These are phyloP conservation scores for Tenodera sinensis DNA, from an alignment of 2,888 invertebrate species.

Conservation along the genomic window DNA sequence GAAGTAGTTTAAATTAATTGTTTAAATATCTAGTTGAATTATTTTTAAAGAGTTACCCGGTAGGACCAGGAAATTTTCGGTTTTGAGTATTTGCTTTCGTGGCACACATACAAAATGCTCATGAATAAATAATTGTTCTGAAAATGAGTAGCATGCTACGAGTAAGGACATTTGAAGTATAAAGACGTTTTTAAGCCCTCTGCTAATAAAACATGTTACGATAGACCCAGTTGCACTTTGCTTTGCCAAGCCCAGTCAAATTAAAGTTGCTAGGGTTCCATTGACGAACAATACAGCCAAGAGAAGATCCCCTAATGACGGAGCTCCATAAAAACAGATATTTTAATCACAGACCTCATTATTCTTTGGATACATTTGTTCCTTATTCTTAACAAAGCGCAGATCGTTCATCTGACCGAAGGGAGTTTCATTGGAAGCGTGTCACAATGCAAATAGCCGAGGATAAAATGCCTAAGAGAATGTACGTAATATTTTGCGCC, in stretches of 20 bases:
- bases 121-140: too few species aligned
- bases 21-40: too few species aligned
- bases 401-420: background rate
- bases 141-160: too few species aligned
- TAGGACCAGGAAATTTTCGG: too few species aligned
- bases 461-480: background rate
- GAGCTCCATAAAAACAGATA: background rate
- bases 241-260: background rate
- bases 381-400: background rate
- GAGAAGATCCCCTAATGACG: background rate
- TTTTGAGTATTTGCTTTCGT: too few species aligned
- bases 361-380: background rate
- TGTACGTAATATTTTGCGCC: background rate
- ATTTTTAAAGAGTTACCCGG: too few species aligned
- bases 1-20: too few species aligned
- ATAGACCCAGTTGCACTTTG: background rate
- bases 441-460: background rate
- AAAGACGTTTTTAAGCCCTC: too few species aligned
- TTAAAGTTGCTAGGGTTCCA: background rate
- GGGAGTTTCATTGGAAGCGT: background rate
- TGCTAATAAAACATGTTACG: background rate
- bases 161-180: too few species aligned
- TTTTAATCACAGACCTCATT: background rate
- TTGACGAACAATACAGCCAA: background rate
- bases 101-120: too few species aligned